These are phyloP conservation scores for Acanthosepion esculentum DNA, from an alignment of 2,888 invertebrate genomes.

Conservation along the genomic window DNA sequence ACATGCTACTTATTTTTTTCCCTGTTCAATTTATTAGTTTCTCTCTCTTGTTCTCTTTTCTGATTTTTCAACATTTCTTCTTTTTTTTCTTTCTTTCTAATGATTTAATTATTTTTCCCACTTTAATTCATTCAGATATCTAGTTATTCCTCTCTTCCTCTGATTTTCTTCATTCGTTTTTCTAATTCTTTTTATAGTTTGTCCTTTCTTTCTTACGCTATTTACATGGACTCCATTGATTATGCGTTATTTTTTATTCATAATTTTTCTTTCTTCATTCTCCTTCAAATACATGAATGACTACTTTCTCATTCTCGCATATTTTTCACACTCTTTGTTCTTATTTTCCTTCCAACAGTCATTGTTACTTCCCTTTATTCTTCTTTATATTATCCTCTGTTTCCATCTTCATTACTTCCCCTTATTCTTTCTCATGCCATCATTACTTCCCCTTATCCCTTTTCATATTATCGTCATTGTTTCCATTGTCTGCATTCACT, in stretches of 20 bases:
- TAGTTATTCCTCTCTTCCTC: not conserved
- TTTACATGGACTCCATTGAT: not conserved
- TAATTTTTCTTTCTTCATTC: too few relatives aligned
- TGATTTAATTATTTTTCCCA: too few relatives aligned
- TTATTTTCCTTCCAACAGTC: too few relatives aligned
- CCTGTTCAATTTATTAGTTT: not conserved
- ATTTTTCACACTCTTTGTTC: too few relatives aligned
- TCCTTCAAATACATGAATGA: too few relatives aligned
- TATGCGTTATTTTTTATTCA: not conserved
- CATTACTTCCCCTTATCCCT: not conserved
- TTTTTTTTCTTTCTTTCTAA: too few relatives aligned
- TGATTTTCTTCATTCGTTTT: not conserved
- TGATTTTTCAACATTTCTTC: not conserved
- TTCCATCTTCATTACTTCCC: not conserved
- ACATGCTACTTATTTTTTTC: too few relatives aligned
- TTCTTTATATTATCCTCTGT: too few relatives aligned
- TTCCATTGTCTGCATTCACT: not conserved
- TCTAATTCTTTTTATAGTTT: not conserved
- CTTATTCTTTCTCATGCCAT: not conserved
- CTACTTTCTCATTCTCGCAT: too few relatives aligned
- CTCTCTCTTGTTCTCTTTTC: rapidly evolving
- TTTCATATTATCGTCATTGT: not conserved
- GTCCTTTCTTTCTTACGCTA: not conserved
- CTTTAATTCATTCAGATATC: too few relatives aligned
- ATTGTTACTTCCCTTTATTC: too few relatives aligned